These are phyloP conservation scores for Drosophila elegans DNA, from an alignment of 1,140 invertebrate genomes.

Conservation along the genomic window DNA sequence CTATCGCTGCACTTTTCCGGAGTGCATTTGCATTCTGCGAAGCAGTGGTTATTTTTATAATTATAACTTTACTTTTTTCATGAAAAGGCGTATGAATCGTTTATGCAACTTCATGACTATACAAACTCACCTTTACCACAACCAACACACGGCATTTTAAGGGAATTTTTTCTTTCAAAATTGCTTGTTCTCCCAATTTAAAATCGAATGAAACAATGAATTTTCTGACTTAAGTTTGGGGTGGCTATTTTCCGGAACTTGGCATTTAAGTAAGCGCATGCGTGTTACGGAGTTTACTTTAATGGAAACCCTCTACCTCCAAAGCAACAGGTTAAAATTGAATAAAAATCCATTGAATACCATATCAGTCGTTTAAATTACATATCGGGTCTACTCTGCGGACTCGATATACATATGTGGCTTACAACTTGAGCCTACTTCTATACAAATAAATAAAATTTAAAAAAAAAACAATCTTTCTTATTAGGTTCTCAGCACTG, in stretches of 20 bases:
- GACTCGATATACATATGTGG: no score
- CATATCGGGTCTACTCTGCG: constrained; percentile 14
- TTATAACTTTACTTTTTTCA: no score
- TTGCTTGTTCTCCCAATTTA: not conserved
- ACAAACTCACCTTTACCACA: constrained; percentile 66
- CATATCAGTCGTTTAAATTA: constrained; percentile 18
- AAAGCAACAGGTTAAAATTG: constrained; percentile 10
- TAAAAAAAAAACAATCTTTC: no score
- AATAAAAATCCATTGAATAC: not conserved
- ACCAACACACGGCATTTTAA: constrained; percentile 73
- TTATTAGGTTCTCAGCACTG: no score
- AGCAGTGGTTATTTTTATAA: not conserved
- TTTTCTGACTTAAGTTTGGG: constrained; percentile 5
- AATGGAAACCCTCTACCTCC: constrained; percentile 15
- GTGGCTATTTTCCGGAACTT: constrained; percentile 9
- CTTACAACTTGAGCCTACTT: no score
- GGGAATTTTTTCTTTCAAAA: not conserved
- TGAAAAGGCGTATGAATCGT: no score
- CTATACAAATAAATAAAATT: no score
- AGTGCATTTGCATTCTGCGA: constrained; percentile 86
- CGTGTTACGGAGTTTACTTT: constrained; percentile 5
- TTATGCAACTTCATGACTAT: no score
- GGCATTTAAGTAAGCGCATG: constrained; percentile 39
- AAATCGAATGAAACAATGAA: constrained; percentile 2
- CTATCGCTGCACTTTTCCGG: constrained; percentile 84